Evolutionary conservation across 2,113 vertebrate genomes (phyloP).

Genomic region (Alosa alosa): DNA sequence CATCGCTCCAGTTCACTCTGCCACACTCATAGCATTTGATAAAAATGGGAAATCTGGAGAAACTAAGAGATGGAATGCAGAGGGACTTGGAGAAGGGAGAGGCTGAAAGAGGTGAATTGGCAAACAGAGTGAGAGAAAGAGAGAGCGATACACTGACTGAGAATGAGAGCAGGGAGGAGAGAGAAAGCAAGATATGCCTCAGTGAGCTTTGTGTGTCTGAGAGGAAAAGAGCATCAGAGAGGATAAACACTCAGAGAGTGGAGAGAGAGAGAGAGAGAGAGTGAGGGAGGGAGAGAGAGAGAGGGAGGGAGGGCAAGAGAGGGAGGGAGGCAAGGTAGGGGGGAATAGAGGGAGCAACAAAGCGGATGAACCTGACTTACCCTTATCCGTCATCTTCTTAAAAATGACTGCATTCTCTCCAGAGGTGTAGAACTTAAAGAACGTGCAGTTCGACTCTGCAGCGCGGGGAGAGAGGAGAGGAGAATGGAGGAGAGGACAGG

Average conservation of each 20-base stretch:
- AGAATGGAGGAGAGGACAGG: conserved; percentile 30
- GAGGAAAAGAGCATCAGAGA: conserved; percentile 21
- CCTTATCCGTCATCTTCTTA: conserved; percentile 83
- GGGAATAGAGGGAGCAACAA: background rate
- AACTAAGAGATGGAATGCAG: background rate
- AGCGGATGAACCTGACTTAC: conserved; percentile 64
- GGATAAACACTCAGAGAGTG: conserved; percentile 44
- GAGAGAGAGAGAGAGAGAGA: background rate
- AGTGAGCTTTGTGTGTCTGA: conserved; percentile 19
- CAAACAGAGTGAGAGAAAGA: background rate
- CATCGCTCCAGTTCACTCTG: conserved; percentile 41
- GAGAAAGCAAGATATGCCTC: background rate
- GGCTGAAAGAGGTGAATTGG: background rate
- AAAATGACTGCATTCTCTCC: conserved; percentile 84
- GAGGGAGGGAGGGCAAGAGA: background rate
- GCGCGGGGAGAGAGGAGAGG: background rate
- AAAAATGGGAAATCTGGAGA: background rate
- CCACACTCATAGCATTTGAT: conserved; percentile 3
- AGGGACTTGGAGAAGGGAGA: background rate
- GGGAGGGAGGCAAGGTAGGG: background rate
- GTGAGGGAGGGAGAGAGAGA: background rate
- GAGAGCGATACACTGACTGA: background rate
- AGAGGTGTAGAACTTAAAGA: conserved; percentile 89
- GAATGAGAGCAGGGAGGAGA: background rate
- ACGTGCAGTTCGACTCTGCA: conserved; percentile 87